phyloP scores from a whole-genome alignment of 2,888 invertebrate species.

The Cistogaster globosa region DNA sequence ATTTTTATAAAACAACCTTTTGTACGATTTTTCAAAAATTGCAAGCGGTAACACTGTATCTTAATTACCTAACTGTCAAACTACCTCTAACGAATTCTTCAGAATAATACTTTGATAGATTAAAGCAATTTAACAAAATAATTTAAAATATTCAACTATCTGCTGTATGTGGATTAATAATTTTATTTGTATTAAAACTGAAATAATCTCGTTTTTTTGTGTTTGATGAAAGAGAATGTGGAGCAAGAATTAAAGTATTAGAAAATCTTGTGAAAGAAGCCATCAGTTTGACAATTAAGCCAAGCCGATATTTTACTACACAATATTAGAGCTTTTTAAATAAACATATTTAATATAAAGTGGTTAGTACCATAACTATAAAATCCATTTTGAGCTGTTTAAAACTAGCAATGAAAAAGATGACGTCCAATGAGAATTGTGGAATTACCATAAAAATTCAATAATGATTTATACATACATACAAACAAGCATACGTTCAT shows the following conservation, averaged over 20 bases:
- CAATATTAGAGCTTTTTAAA: not conserved
- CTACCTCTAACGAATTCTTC: constrained; percentile 18
- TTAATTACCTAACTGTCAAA: constrained; percentile 22
- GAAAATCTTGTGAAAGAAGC: not conserved
- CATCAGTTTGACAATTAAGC: constrained; percentile 16
- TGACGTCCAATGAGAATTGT: too few relatives aligned
- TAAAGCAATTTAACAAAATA: constrained; percentile 6
- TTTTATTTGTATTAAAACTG: not conserved
- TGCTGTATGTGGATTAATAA: not conserved
- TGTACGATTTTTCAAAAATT: too few relatives aligned
- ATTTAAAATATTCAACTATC: constrained; percentile 1
- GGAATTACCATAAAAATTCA: too few relatives aligned
- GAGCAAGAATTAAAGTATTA: not conserved
- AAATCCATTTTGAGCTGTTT: too few relatives aligned
- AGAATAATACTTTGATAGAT: constrained; percentile 9
- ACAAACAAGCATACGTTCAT: not conserved
- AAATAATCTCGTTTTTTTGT: not conserved
- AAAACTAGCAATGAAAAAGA: too few relatives aligned
- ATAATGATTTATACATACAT: not conserved
- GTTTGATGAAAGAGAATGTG: not conserved
- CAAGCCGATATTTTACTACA: constrained; percentile 45
- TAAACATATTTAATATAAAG: constrained; percentile 4
- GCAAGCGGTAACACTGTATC: too few relatives aligned
- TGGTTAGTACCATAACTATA: constrained; percentile 17
- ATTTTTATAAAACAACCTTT: too few relatives aligned